These are phyloP conservation scores for Stictonetta naevosa DNA, from an alignment of 2,113 vertebrate species.

Conservation along the genomic window DNA sequence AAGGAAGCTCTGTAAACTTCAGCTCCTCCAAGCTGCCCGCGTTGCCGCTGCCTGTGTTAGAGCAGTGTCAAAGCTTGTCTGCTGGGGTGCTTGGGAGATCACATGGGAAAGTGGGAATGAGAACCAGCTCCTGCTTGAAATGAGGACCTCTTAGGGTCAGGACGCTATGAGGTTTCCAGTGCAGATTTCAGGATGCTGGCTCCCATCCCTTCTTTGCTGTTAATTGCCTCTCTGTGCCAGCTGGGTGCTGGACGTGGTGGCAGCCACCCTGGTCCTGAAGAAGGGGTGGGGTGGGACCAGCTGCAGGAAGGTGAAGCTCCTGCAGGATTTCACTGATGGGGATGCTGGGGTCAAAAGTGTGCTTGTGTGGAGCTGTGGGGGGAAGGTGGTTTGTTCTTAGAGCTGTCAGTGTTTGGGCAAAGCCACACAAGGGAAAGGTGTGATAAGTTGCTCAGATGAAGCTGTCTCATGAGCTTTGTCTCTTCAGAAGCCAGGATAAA, in stretches of 20 bases:
- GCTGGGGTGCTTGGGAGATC: neutral
- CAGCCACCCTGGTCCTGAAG: neutral
- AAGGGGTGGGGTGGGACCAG: neutral
- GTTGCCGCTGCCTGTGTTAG: conserved; percentile 54
- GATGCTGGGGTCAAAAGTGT: neutral
- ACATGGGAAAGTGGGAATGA: neutral
- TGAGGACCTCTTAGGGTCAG: neutral
- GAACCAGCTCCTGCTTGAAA: neutral
- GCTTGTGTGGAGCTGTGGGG: neutral
- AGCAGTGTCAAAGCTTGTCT: conserved; percentile 1
- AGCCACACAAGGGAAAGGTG: neutral
- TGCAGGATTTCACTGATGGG: neutral
- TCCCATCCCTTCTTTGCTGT: neutral
- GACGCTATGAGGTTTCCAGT: neutral
- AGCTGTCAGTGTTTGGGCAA: neutral
- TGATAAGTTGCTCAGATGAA: neutral
- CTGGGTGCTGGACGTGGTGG: neutral
- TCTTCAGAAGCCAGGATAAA: neutral
- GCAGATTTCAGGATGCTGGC: neutral
- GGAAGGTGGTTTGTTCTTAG: neutral
- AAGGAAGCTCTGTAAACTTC: conserved; percentile 74
- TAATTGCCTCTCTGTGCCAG: neutral
- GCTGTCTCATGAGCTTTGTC: neutral
- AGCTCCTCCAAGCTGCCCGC: conserved; percentile 60
- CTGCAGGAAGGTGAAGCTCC: neutral